Evolutionary conservation across 1,140 invertebrate species (phyloP), one percentile per base, ranked within the genome.

Genomic region (Papilio machaon): DNA sequence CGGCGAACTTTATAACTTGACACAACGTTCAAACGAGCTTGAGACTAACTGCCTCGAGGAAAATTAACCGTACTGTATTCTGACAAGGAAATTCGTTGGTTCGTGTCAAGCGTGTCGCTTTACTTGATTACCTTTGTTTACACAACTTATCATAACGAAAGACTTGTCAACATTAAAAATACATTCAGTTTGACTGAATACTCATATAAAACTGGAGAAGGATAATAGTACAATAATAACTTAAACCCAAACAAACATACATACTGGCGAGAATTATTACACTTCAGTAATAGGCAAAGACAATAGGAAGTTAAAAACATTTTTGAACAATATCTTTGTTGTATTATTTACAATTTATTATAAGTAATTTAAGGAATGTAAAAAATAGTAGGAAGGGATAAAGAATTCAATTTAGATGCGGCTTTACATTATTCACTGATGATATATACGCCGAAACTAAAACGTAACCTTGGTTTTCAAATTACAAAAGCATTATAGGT

Each of bases 21-120:
- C 64, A 70, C 30, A 70, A 38, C 13, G 64, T 70, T 70, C 64
- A 70, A 70, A 70, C 64, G 64, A 70, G 64, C 60, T 13, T 23
- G 60, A 30, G 64, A 70, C 64, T 70, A 70, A 70, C 64, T 7
- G 64, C 23, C 64, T 35, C 64, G 11, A 70, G 64, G 23, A 70
- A 70, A 70, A 64, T 64, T 64, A 64, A 70, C 64, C 64, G 30
- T 70, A 70, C 64, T 10, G 19, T 64, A 23, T 64, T 15, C 64
- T 64, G 13, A 10, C 23, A 15, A 15, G 64, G 64, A 15, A 70
- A 70, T 15, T 70, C 64, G 23, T 38, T 70, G 64, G 10, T 8
- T 4, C 64, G 35, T 70, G 64, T 38, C 64, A 35, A 35, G 64
- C 64, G 13, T 15, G 64, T 70, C 30, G 11, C 30, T 35, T 70